Base-by-base conservation (phyloP, 2,797 vertebrate species). In the Crocodylus rhombifer region DNA sequence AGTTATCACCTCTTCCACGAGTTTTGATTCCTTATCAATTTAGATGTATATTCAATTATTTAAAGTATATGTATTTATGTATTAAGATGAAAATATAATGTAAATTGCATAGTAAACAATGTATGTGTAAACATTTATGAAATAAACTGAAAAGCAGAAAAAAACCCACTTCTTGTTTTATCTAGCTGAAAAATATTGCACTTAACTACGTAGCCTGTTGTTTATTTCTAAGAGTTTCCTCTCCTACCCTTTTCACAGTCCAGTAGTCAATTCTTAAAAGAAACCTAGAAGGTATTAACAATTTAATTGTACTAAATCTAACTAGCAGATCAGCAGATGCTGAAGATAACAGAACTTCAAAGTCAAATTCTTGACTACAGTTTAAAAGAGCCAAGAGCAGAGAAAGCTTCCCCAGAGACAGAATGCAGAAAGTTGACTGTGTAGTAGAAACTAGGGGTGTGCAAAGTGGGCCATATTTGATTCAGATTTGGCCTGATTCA, bases 351-450 rank as follows among this genome's bases (percentile, higher is more conserved):
- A 23, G 23, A 73, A 87, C 87, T 84, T 62, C 73, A 89, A 86
- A 94, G 71, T 84, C 64, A 73, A 90, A 88, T 63, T 77, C 67
- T 51, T 23, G 1, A 67, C 14, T 76, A 86, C 94, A 91, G 36
- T 63, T 87, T 82, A 80, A 92, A 78, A 78, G 17, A 86, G 85
- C 11, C 55, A 93, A 69, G 4, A 69, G 42, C 25, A 16, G 90
- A 3, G 6, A 86, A 90, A 91, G 36, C 17, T 28, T 78, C 79
- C 79, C 3, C 7, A 51, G 18, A 76, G 84, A 94, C 82, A 80
- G 84, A 23, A 62, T 14, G 91, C 11, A 87, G 33, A 74, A 5
- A 33, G 3, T 21, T 20, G 4, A 64, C 83, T 92, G 25, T 51
- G 42, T 51, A 51, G 42, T 51, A 51, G 42, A 51, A 51, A 51